These are phyloP conservation scores for Ochotona curzoniae DNA, from an alignment of 2,113 vertebrate species.

Conservation along the genomic window DNA sequence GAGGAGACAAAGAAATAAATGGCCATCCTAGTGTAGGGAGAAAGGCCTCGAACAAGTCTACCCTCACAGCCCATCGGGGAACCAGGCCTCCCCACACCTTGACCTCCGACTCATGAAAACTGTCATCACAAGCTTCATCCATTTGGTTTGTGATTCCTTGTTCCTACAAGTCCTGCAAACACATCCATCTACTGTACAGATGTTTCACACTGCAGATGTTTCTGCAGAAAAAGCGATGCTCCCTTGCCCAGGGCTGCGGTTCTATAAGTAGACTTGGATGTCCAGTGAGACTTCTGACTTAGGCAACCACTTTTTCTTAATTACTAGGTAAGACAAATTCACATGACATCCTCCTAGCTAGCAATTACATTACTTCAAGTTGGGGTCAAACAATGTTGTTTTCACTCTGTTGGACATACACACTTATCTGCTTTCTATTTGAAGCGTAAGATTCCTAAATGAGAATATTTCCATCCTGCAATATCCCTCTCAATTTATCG, in stretches of 20 bases:
- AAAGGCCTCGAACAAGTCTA: background rate
- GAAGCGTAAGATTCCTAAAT: background rate
- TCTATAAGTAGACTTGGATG: no score
- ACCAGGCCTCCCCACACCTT: background rate
- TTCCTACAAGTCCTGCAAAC: no score
- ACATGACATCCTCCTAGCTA: background rate
- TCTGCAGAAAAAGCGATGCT: no score
- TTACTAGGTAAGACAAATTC: background rate
- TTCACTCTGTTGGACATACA: background rate
- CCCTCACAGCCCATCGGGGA: background rate
- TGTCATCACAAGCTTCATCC: no score
- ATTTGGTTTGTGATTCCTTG: no score
- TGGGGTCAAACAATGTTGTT: background rate
- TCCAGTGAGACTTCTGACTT: no score
- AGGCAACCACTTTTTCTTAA: background rate
- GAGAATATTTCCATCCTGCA: slow-evolving; percentile 3
- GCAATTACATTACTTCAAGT: background rate
- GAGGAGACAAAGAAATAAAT: background rate
- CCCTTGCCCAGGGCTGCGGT: no score
- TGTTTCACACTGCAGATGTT: no score
- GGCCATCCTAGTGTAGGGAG: no score
- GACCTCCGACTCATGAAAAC: no score
- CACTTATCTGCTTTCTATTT: background rate
- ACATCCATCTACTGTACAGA: no score
- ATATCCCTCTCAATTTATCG: background rate